Conservation (phyloP, 2,888 invertebrate species). For the Gastrophysa polygoni region DNA sequence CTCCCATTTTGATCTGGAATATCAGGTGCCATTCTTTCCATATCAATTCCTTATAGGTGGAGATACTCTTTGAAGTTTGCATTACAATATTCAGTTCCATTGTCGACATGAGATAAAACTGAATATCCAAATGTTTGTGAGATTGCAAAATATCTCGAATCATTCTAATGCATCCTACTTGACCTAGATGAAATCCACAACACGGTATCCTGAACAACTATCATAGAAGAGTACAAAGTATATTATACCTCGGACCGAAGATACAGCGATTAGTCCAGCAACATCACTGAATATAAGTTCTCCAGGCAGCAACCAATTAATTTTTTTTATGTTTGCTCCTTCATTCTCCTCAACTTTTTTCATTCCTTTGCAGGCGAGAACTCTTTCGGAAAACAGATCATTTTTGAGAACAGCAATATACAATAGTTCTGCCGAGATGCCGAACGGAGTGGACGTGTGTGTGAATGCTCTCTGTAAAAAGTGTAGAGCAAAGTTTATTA, state of each 20-base stretch:
- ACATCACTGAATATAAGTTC: slow-evolving; percentile 24
- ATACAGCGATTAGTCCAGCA: slow-evolving; percentile 11
- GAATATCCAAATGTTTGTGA: slow-evolving; percentile 22
- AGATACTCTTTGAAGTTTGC: slow-evolving; percentile 10
- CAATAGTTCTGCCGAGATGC: no score
- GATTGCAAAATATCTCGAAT: slow-evolving; percentile 23
- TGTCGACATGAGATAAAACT: slow-evolving; percentile 6
- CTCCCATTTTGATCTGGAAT: slow-evolving; percentile 44
- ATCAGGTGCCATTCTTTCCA: slow-evolving; percentile 38
- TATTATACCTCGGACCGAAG: slow-evolving; percentile 24
- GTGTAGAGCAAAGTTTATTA: no score
- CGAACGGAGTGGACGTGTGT: no score
- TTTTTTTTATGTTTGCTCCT: neutral
- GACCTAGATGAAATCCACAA: slow-evolving; percentile 27
- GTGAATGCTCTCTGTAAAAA: no score
- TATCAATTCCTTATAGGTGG: slow-evolving; percentile 34
- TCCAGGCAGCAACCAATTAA: slow-evolving; percentile 11
- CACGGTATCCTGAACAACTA: slow-evolving; percentile 23
- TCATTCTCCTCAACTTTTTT: neutral
- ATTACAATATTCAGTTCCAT: slow-evolving; percentile 15
- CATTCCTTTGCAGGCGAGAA: neutral
- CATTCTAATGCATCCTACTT: slow-evolving; percentile 23
- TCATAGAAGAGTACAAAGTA: slow-evolving; percentile 33
- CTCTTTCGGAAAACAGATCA: neutral
- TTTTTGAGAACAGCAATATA: neutral